Base-by-base conservation (phyloP, 2,888 invertebrate genomes). In the Labia minor region DNA sequence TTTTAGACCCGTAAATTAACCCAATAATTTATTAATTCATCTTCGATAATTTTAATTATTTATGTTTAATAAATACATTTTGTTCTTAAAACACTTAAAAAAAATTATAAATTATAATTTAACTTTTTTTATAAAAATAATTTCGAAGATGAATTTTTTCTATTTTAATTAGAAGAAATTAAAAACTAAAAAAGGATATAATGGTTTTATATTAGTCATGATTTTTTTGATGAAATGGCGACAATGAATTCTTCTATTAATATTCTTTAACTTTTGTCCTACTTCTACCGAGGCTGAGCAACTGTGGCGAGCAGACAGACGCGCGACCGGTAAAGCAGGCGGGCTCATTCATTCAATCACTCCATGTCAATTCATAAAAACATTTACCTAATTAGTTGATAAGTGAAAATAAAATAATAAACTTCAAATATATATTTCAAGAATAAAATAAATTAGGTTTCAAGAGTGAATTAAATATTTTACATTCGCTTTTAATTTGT, bases 251-350 rank as follows among this genome's bases (percentile, higher is more conserved):
- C n/a, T 49, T 49, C 49, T 49, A 49, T 49, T 49, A 49, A 49
- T 49, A 49, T 49, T 4, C 49, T 49, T 49, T 11, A n/a, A 49
- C 14, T 49, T 49, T 49, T 49, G 49, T 49, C 49, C 49, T 16
- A 49, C 49, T 49, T 49, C 49, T n/a, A n/a, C 49, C 49, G 49
- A 49, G 49, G 49, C 49, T 49, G 49, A 49, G 14, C 49, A 49
- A 49, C 49, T 49, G 49, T n/a, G 49, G 49, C 49, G 49, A 49
- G 49, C 49, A n/a, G 49, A 49, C 49, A 49, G 49, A 49, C 49
- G 49, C 49, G 49, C 49, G 49, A 16, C 49, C 49, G 49, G 49
- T 49, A 49, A 49, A 49, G 49, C 49, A 49, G n/a, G 14, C 49
- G 49, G 49, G 49, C 49, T 49, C 26, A 26, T 49, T 49, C 49